These are phyloP conservation scores for Odocoileus virginianus DNA, from an alignment of 2,113 vertebrate species.

Conservation along the genomic window DNA sequence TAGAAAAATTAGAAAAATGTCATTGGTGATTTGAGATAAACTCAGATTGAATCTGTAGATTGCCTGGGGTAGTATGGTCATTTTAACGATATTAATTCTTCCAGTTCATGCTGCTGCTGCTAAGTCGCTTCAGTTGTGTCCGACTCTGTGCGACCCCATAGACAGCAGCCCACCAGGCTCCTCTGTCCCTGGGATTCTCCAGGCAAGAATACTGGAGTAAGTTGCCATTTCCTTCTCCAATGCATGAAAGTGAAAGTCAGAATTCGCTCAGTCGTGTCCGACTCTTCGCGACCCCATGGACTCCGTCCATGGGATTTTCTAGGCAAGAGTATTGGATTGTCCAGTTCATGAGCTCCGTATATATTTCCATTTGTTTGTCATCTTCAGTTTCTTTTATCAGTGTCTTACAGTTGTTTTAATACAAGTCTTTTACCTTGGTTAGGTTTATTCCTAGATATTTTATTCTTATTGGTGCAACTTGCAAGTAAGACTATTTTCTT, in stretches of 20 bases:
- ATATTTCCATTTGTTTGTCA: not conserved
- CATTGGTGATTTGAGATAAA: not conserved
- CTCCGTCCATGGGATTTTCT: too few relatives aligned
- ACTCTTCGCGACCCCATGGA: too few relatives aligned
- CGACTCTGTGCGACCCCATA: too few relatives aligned
- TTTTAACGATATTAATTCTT: not conserved
- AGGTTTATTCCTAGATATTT: not conserved
- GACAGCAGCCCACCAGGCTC: too few relatives aligned
- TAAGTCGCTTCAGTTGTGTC: too few relatives aligned
- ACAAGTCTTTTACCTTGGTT: not conserved
- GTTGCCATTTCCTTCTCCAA: too few relatives aligned
- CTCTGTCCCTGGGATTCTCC: too few relatives aligned
- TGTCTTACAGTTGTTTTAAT: not conserved
- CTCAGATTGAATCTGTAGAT: not conserved
- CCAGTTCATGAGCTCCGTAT: not conserved
- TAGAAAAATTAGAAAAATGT: not conserved
- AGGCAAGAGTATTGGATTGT: not conserved
- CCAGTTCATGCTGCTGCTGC: not conserved
- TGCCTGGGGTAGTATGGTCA: not conserved
- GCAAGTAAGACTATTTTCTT: not conserved
- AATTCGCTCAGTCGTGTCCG: too few relatives aligned
- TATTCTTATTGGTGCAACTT: not conserved
- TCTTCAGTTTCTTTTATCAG: not conserved
- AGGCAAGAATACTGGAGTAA: too few relatives aligned
- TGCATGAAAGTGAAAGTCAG: too few relatives aligned